These are phyloP conservation scores for Hypocryptadius cinnamomeus DNA, from an alignment of 2,113 vertebrate genomes.

Conservation along the genomic window DNA sequence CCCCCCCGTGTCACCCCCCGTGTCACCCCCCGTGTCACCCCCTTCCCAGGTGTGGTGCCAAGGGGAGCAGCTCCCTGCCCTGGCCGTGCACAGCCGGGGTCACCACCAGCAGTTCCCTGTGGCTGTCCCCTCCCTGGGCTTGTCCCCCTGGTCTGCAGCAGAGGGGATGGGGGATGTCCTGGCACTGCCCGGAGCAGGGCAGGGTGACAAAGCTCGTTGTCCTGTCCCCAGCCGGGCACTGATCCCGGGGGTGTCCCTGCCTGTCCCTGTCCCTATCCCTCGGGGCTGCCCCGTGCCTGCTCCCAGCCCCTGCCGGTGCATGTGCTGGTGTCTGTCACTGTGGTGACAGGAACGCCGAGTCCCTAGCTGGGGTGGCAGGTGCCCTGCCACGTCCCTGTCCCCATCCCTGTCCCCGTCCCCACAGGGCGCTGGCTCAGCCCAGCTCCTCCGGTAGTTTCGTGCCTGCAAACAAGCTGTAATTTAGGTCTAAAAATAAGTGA, in stretches of 20 bases:
- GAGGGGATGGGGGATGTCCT: not conserved
- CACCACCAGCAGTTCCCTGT: rapidly evolving
- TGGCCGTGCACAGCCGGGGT: rapidly evolving
- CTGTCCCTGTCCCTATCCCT: no score
- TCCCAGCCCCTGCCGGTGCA: rapidly evolving
- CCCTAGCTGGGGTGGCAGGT: not conserved
- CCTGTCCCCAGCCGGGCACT: rapidly evolving
- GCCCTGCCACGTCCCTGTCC: not conserved
- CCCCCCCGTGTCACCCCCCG: no score
- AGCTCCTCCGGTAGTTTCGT: not conserved
- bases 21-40: no score
- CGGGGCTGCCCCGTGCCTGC: rapidly evolving
- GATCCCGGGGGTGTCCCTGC: not conserved
- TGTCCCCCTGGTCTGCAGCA: not conserved
- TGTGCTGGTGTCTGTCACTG: not conserved
- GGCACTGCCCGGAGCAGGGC: not conserved
- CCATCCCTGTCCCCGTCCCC: not conserved
- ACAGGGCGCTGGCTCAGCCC: not conserved
- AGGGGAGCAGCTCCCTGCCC: not conserved
- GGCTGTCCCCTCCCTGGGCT: not conserved
- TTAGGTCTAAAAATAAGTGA: conserved; percentile 28
- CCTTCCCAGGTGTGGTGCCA: not conserved
- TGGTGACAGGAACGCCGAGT: not conserved
- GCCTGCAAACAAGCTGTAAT: not conserved
- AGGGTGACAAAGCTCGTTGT: not conserved